Evolutionary conservation across 2,113 vertebrate genomes (phyloP).

Genomic region (Callithrix jacchus): DNA sequence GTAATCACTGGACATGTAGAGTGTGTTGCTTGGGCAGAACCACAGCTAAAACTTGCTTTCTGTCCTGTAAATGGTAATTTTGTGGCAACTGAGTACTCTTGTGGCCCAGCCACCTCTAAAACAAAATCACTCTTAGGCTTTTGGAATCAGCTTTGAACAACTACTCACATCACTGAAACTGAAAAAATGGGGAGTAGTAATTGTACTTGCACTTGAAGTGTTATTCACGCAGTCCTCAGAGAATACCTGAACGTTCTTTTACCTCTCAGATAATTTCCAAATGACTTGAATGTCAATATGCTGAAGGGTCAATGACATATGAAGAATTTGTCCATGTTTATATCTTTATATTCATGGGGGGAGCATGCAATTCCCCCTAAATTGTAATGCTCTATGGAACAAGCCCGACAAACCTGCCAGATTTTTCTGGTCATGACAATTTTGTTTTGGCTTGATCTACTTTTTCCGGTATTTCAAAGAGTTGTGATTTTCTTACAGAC

Average conservation of each 20-base stretch:
- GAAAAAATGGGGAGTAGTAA: neutral
- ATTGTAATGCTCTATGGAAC: neutral
- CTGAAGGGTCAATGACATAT: neutral
- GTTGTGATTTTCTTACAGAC: conserved; percentile 32
- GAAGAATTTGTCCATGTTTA: neutral
- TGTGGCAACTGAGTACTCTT: neutral
- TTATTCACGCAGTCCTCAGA: neutral
- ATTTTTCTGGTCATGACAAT: conserved; percentile 35
- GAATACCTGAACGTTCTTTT: neutral
- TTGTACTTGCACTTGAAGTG: conserved; percentile 22
- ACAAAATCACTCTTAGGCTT: neutral
- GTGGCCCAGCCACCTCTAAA: neutral
- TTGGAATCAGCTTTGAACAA: neutral
- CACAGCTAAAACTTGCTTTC: conserved; percentile 24
- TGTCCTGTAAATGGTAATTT: conserved; percentile 9
- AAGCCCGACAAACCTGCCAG: neutral
- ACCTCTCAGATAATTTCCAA: conserved; percentile 22
- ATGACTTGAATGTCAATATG: conserved; percentile 1
- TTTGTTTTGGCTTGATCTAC: conserved; percentile 39
- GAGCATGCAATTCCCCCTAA: neutral
- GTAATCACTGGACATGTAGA: conserved; percentile 36
- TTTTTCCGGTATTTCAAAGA: conserved; percentile 45
- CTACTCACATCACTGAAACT: neutral
- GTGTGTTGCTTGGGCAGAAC: neutral
- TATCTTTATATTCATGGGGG: neutral